Conservation (phyloP, 1,140 invertebrate species). For the Agrypnia vestita region DNA sequence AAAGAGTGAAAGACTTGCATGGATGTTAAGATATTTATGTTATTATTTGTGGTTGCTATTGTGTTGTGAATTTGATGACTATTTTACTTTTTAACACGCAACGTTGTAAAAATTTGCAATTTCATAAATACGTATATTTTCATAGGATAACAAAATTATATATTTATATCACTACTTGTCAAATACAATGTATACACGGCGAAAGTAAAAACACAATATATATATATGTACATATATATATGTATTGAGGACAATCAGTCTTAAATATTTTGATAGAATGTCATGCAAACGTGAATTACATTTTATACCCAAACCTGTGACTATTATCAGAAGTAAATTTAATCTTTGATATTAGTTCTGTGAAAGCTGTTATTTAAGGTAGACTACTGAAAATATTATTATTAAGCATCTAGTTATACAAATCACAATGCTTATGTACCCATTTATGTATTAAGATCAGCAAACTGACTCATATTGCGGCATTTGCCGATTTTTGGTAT, state of each 20-base stretch:
- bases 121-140: slow-evolving; percentile 32
- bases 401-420: slow-evolving; percentile 8
- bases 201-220: slow-evolving; percentile 3
- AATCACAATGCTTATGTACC: slow-evolving; percentile 43
- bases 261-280: background rate
- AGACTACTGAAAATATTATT: background rate
- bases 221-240: background rate
- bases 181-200: slow-evolving; percentile 7
- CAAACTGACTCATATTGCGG: background rate
- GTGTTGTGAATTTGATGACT: slow-evolving; percentile 42
- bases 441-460: slow-evolving; percentile 24
- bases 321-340: no score
- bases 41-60: slow-evolving; percentile 35
- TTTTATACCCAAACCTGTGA: no score
- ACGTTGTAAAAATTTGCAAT: slow-evolving; percentile 6
- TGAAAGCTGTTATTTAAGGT: background rate
- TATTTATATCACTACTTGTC: slow-evolving; percentile 46
- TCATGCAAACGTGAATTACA: no score
- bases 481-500: no score
- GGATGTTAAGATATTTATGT: background rate
- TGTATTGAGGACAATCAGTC: slow-evolving; percentile 45
- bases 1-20: slow-evolving; percentile 25
- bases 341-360: no score
- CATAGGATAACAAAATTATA: slow-evolving; percentile 34
- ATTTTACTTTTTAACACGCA: slow-evolving; percentile 29